phyloP scores from a whole-genome alignment of 2,113 vertebrate species.

The Terrapene triunguis region DNA sequence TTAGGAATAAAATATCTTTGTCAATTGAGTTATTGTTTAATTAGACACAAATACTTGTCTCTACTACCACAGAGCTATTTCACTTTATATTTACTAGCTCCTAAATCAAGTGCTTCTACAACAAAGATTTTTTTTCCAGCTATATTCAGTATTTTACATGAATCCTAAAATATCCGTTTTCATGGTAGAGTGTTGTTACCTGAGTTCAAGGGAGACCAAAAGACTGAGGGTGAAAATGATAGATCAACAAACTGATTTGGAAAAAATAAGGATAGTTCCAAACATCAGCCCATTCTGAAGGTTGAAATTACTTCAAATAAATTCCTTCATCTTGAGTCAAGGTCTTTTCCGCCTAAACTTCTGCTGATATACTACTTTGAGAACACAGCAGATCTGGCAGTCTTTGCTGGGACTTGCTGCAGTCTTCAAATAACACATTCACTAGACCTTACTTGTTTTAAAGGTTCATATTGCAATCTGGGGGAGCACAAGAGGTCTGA shows the following conservation, averaged over 20 bases:
- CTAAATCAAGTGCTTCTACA: neutral
- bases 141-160: neutral
- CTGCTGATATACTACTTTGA: neutral
- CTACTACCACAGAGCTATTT: neutral
- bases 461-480: accelerated
- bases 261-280: neutral
- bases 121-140: neutral
- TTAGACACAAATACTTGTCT: neutral
- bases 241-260: neutral
- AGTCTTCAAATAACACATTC: neutral
- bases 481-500: neutral
- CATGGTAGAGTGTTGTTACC: neutral
- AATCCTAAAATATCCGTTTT: neutral
- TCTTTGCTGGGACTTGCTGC: neutral
- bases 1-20: neutral
- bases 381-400: neutral
- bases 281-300: neutral
- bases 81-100: neutral
- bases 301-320: neutral
- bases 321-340: neutral
- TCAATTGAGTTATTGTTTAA: neutral
- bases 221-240: neutral
- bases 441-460: neutral
- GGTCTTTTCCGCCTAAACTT: neutral
- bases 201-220: neutral